Percentiles rank a stretch among this genome's conserved stretches.
These are phyloP conservation scores for Mastomys coucha DNA, from an alignment of 2,113 vertebrate genomes.

Conservation along the genomic window DNA sequence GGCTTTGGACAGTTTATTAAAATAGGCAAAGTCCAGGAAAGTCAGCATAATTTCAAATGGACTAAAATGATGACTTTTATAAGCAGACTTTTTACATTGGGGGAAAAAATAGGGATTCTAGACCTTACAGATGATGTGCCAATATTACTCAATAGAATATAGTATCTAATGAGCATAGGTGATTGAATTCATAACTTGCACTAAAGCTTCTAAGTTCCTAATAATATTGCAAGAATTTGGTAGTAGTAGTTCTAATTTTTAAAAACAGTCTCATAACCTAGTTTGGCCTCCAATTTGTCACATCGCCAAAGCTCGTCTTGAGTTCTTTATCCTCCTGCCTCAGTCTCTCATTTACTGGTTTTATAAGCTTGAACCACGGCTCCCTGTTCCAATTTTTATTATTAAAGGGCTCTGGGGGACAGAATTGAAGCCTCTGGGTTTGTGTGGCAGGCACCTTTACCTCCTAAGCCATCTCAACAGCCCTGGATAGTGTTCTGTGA, in stretches of 20 bases:
- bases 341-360: not conserved
- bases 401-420: not conserved
- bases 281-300: not conserved
- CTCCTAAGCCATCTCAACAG: too few relatives aligned
- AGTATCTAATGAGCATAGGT: not conserved
- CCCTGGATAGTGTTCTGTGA: not conserved
- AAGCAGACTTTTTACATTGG: conserved; percentile 4
- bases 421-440: not conserved
- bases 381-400: not conserved
- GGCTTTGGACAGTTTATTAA: not conserved
- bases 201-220: not conserved
- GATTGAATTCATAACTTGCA: not conserved
- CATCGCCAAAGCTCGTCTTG: not conserved
- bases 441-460: not conserved
- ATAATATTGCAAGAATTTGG: not conserved
- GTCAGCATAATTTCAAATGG: not conserved
- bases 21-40: not conserved
- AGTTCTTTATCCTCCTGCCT: not conserved
- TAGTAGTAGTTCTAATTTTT: not conserved
- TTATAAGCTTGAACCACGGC: not conserved
- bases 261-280: not conserved
- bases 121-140: not conserved
- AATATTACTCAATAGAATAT: not conserved
- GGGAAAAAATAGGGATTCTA: not conserved
- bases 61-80: not conserved